Conservation (phyloP, 2,797 vertebrate species). For the Pseudochirops cupreus region DNA sequence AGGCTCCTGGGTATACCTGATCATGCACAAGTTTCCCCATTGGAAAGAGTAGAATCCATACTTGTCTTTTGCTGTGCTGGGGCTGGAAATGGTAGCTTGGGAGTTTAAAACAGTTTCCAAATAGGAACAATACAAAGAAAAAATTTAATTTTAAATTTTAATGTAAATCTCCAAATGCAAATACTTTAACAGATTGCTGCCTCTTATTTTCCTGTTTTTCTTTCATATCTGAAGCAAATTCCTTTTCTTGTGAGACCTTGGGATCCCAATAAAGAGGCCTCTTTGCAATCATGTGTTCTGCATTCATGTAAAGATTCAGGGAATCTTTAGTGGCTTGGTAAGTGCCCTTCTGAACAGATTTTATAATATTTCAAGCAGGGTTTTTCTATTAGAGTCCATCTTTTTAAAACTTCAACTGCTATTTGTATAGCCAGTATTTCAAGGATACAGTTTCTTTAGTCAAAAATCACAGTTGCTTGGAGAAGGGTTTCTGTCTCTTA, state of each 20-base stretch:
- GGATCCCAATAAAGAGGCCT: slow-evolving; percentile 69
- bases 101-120: slow-evolving; percentile 70
- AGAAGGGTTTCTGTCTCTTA: slow-evolving; percentile 46
- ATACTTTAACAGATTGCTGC: slow-evolving; percentile 70
- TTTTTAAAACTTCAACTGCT: slow-evolving; percentile 70
- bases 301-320: slow-evolving; percentile 80
- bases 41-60: background rate
- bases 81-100: slow-evolving; percentile 38
- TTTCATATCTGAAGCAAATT: slow-evolving; percentile 81
- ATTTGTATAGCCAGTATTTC: slow-evolving; percentile 66
- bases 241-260: slow-evolving; percentile 82
- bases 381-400: slow-evolving; percentile 77
- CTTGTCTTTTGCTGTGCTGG: background rate
- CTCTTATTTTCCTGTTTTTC: slow-evolving; percentile 71
- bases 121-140: slow-evolving; percentile 63
- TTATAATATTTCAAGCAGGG: slow-evolving; percentile 83
- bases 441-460: slow-evolving; percentile 76
- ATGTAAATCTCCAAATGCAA: slow-evolving; percentile 73
- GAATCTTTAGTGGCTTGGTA: slow-evolving; percentile 72
- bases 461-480: slow-evolving; percentile 59
- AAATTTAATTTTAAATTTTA: slow-evolving; percentile 29
- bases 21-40: background rate
- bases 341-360: slow-evolving; percentile 80
- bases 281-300: slow-evolving; percentile 76
- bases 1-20: background rate